phyloP scores from a whole-genome alignment of 1,140 invertebrate genomes.

The Drepana arcuata region DNA sequence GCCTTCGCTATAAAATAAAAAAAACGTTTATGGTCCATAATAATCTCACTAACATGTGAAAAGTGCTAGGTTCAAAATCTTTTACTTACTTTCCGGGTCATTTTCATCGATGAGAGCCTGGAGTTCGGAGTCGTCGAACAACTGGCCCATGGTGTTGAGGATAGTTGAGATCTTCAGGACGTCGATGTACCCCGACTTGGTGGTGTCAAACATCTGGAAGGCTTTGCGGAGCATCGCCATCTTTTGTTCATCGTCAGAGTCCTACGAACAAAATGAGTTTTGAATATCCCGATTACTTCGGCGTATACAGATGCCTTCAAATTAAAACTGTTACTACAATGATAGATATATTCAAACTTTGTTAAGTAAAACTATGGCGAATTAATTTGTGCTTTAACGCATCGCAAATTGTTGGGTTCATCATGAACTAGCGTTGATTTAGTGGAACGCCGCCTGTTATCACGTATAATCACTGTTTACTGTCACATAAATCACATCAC shows the following conservation, averaged over 20 bases:
- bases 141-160: constrained; percentile 93
- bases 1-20: too few relatives aligned
- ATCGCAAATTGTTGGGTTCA: too few relatives aligned
- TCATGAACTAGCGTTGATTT: too few relatives aligned
- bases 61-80: too few relatives aligned
- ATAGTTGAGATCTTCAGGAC: constrained; percentile 92
- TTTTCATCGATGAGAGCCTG: constrained; percentile 87
- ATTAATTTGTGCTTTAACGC: too few relatives aligned
- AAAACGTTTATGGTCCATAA: too few relatives aligned
- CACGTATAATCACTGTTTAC: constrained; percentile 9
- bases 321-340: too few relatives aligned
- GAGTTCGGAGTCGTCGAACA: constrained; percentile 90
- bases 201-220: constrained; percentile 95
- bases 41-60: too few relatives aligned
- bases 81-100: constrained; percentile 83
- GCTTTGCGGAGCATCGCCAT: constrained; percentile 91
- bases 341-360: too few relatives aligned
- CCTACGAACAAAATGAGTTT: constrained; percentile 63
- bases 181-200: constrained; percentile 91
- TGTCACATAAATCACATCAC: constrained; percentile 14
- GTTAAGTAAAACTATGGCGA: too few relatives aligned
- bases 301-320: too few relatives aligned
- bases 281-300: too few relatives aligned
- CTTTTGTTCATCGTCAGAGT: constrained; percentile 84
- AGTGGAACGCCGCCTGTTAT: background rate